These are phyloP conservation scores for Pinctada fucata DNA, from an alignment of 2,888 invertebrate genomes.

Conservation along the genomic window DNA sequence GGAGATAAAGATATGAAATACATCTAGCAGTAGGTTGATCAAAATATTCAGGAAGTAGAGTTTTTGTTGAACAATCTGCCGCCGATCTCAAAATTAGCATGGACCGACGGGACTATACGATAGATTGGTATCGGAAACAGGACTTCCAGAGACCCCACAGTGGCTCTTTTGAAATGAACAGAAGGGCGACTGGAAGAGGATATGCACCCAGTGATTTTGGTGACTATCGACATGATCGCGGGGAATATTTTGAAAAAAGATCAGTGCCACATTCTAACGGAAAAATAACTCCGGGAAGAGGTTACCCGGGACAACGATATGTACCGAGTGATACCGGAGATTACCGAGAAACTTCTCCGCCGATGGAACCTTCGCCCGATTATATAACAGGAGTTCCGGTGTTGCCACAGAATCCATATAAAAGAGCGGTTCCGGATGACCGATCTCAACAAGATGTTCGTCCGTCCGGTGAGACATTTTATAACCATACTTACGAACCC, in stretches of 20 bases:
- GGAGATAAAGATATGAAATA: too few species aligned
- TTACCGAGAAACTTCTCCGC: not conserved
- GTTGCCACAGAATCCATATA: not conserved
- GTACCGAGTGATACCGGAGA: conserved; percentile 3
- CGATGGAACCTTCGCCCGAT: not conserved
- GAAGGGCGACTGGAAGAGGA: not conserved
- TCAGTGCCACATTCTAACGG: not conserved
- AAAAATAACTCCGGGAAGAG: not conserved
- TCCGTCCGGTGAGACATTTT: not conserved
- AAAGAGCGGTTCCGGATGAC: not conserved
- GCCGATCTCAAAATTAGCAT: not conserved
- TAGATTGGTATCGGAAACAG: conserved; percentile 18
- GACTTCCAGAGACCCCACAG: not conserved
- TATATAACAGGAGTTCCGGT: conserved; percentile 2
- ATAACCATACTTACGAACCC: not conserved
- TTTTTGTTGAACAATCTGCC: too few species aligned
- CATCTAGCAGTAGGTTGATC: too few species aligned
- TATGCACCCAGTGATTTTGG: conserved; percentile 24
- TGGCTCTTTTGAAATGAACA: not conserved
- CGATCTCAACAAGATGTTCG: not conserved
- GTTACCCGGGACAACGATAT: not conserved
- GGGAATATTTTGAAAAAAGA: not conserved
- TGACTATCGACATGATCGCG: conserved; percentile 7
- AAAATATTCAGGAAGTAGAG: too few species aligned
- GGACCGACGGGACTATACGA: conserved; percentile 18